These are phyloP conservation scores for Zaprionus capensis DNA, from an alignment of 1,140 invertebrate species.

Conservation along the genomic window DNA sequence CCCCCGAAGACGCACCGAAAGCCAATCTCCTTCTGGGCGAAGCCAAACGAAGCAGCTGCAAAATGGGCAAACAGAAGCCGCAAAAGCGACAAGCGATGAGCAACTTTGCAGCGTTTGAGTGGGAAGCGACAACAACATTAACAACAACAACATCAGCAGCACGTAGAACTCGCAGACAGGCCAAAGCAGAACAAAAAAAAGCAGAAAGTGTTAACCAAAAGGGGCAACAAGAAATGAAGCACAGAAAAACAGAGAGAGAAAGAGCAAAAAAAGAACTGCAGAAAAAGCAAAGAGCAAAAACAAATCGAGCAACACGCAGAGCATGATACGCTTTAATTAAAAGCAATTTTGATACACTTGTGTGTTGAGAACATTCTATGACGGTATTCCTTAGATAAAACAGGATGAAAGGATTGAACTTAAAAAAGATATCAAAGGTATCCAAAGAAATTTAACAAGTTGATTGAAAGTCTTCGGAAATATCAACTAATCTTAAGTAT, in stretches of 20 bases:
- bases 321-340: constrained; percentile 50
- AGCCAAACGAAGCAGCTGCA: constrained; percentile 53
- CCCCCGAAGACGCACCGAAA: constrained; percentile 15
- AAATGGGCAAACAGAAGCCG: constrained; percentile 53
- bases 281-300: constrained; percentile 11
- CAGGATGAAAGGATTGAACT: not conserved
- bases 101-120: constrained; percentile 22
- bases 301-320: constrained; percentile 30
- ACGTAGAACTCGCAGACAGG: not conserved
- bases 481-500: not conserved
- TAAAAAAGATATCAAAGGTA: not conserved
- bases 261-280: not conserved
- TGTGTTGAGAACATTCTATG: not conserved
- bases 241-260: not conserved
- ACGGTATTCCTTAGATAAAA: not conserved
- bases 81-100: constrained; percentile 57
- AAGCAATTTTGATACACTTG: not conserved
- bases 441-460: not conserved
- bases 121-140: constrained; percentile 19
- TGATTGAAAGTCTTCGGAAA: not conserved
- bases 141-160: not conserved
- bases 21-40: constrained; percentile 33
- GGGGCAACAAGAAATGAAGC: constrained; percentile 20
- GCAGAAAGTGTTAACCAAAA: constrained; percentile 51
- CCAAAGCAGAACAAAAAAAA: constrained; percentile 22